Percentiles rank a stretch among this genome's conserved stretches.
Conservation (phyloP, 2,888 invertebrate genomes). For the Amphipyra tragopoginis region DNA sequence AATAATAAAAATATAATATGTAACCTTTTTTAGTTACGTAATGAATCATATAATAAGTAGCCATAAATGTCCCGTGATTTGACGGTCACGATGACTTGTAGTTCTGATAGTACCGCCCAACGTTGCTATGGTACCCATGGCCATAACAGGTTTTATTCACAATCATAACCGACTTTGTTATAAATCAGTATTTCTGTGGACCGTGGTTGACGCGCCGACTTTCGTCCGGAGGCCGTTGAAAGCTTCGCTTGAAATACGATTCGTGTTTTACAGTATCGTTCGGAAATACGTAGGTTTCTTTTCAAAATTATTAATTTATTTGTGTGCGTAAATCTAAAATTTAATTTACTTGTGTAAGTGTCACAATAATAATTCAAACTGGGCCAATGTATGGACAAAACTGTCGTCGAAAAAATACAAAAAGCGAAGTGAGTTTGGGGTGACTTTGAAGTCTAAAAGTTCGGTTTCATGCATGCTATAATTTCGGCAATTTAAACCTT, state of each 20-base stretch:
- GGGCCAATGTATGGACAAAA: constrained; percentile 91
- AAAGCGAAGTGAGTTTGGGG: constrained; percentile 76
- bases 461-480: neutral
- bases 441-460: constrained; percentile 10
- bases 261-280: neutral
- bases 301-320: constrained; percentile 8
- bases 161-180: constrained; percentile 62
- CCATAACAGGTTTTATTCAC: constrained; percentile 74
- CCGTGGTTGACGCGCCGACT: constrained; percentile 35
- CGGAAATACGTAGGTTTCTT: constrained; percentile 10
- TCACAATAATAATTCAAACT: constrained; percentile 78
- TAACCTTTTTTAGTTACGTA: constrained; percentile 5
- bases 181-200: constrained; percentile 66
- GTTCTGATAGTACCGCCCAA: constrained; percentile 60
- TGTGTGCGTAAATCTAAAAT: neutral
- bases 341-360: constrained; percentile 25
- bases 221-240: constrained; percentile 27
- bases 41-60: constrained; percentile 27
- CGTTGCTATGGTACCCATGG: constrained; percentile 78
- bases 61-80: constrained; percentile 47
- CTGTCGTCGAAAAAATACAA: constrained; percentile 82
- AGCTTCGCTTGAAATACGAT: constrained; percentile 23
- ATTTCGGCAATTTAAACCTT: neutral
- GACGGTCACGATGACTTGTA: constrained; percentile 70
- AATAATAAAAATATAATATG: neutral